Evolutionary conservation across 2,888 invertebrate species (phyloP).

Genomic region (Nezara viridula): DNA sequence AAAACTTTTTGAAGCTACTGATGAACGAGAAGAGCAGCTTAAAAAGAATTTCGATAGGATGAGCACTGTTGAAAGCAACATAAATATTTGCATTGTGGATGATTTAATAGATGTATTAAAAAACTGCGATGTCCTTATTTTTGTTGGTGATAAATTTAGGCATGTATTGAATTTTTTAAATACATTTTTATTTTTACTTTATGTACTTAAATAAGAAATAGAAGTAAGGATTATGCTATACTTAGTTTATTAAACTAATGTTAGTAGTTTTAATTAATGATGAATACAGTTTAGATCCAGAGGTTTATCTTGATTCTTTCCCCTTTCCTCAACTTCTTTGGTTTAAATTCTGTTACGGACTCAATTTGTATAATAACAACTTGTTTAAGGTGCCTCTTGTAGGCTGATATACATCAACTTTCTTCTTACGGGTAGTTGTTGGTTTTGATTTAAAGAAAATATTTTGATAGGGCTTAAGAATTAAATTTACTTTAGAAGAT

Average conservation of each 20-base stretch:
- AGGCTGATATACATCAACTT: no score
- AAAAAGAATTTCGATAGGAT: not conserved
- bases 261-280: no score
- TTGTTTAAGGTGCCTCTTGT: no score
- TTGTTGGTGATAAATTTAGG: slow-evolving; percentile 39
- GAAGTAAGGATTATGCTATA: no score
- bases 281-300: not conserved
- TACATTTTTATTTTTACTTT: not conserved
- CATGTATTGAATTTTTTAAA: not conserved
- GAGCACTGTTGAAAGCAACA: slow-evolving; percentile 35
- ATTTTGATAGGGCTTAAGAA: not conserved
- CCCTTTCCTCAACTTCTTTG: not conserved
- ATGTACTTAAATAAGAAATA: no score
- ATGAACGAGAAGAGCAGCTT: not conserved
- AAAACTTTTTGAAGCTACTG: slow-evolving; percentile 4
- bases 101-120: not conserved
- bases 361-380: no score
- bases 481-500: no score
- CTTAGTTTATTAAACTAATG: no score
- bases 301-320: not conserved
- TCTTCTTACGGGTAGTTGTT: no score
- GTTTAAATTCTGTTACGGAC: no score
- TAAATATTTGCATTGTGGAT: not conserved
- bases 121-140: slow-evolving; percentile 10
- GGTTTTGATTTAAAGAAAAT: no score